Percentiles rank a stretch among this genome's conserved stretches.
These are phyloP conservation scores for Aphelenchoides fujianensis DNA, from an alignment of 1,140 invertebrate genomes.

Conservation along the genomic window DNA sequence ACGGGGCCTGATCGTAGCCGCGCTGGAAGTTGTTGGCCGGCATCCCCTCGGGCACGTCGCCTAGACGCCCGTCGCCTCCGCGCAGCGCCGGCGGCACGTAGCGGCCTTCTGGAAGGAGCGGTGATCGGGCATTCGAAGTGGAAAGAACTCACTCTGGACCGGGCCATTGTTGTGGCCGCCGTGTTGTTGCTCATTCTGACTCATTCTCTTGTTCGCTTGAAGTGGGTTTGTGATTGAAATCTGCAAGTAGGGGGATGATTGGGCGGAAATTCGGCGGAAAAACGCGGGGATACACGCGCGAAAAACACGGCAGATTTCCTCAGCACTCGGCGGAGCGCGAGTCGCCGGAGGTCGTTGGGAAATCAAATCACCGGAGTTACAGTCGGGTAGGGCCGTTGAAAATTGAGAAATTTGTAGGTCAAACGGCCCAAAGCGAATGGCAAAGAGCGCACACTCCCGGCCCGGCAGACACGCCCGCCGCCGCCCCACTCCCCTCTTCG, in stretches of 20 bases:
- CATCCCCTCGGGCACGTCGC: slow-evolving; percentile 31
- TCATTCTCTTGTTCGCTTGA: neutral
- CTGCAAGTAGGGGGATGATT: neutral
- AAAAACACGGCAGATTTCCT: too few relatives aligned
- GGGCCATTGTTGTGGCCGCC: slow-evolving; percentile 17
- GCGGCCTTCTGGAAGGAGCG: slow-evolving; percentile 24
- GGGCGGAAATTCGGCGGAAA: neutral
- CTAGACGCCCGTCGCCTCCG: slow-evolving; percentile 11
- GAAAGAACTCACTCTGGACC: neutral
- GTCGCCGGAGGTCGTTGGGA: too few relatives aligned
- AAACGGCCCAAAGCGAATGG: neutral
- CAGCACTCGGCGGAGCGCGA: too few relatives aligned
- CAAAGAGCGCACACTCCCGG: neutral
- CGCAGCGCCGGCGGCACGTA: slow-evolving; percentile 54
- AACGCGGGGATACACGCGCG: neutral
- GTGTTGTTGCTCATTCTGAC: slow-evolving; percentile 18
- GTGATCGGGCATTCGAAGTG: neutral
- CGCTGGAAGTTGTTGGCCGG: slow-evolving; percentile 20
- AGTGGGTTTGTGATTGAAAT: neutral
- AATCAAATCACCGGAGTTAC: neutral
- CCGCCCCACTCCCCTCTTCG: too few relatives aligned
- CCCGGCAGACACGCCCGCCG: neutral
- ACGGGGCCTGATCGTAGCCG: slow-evolving; percentile 20
- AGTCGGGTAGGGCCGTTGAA: neutral
- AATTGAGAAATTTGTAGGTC: slow-evolving; percentile 19